A percentile compares a stretch with the other conserved stretches of the same genome.
Conservation (phyloP, 2,113 vertebrate species). For the Mirounga angustirostris region DNA sequence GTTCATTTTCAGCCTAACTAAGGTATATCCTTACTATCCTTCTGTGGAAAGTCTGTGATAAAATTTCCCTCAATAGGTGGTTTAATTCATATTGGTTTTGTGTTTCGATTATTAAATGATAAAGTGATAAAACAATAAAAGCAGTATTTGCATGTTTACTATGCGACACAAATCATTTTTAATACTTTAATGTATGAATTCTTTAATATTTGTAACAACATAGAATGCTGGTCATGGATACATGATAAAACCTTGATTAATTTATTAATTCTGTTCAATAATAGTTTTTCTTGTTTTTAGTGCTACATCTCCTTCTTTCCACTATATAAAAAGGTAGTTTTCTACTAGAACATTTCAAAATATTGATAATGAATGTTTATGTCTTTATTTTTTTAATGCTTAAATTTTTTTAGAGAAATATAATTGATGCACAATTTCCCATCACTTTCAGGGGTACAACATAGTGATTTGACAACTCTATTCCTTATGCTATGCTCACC, state of each 20-base stretch:
- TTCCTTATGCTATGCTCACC: neutral
- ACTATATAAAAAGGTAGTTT: neutral
- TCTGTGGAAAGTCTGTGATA: neutral
- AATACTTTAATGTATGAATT: neutral
- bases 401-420: too few relatives aligned
- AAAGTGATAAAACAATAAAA: neutral
- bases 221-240: too few relatives aligned
- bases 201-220: neutral
- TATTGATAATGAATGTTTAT: neutral
- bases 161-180: neutral
- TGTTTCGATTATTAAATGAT: neutral
- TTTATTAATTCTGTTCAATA: neutral
- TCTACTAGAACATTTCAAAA: neutral
- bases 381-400: too few relatives aligned
- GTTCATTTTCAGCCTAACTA: neutral
- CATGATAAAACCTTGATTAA: neutral
- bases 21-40: neutral
- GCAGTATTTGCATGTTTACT: neutral
- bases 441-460: too few relatives aligned
- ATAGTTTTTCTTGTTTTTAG: neutral
- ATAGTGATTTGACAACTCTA: too few relatives aligned
- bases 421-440: neutral
- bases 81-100: neutral
- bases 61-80: neutral
- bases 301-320: neutral